Evolutionary conservation across 2,113 vertebrate genomes (phyloP).

Genomic region (Willisornis vidua): DNA sequence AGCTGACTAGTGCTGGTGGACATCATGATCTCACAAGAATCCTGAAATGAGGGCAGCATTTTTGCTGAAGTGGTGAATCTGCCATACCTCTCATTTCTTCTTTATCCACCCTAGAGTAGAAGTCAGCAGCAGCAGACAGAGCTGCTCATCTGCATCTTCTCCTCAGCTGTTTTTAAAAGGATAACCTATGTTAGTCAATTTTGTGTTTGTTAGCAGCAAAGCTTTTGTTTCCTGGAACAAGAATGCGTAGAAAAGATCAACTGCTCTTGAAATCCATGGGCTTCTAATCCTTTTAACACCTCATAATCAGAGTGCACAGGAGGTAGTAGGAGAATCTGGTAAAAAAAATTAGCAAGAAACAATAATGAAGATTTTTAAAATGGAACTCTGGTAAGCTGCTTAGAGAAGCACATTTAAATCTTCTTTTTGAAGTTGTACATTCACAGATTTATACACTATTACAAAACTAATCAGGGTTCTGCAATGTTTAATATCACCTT

Average conservation of each 20-base stretch:
- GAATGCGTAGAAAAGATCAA: background rate
- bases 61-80: background rate
- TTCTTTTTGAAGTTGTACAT: conserved; percentile 47
- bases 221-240: background rate
- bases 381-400: conserved; percentile 43
- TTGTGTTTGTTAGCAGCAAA: background rate
- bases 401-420: conserved; percentile 36
- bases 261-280: background rate
- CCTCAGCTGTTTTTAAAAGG: background rate
- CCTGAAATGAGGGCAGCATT: background rate
- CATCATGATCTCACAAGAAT: background rate
- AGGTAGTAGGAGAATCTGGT: background rate
- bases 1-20: background rate
- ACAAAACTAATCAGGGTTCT: conserved; percentile 45
- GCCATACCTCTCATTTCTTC: background rate
- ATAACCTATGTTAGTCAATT: background rate
- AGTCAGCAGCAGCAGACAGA: background rate
- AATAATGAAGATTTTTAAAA: conserved; percentile 21
- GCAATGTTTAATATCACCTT: conserved; percentile 24
- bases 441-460: conserved; percentile 18
- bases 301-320: background rate
- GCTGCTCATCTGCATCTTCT: background rate
- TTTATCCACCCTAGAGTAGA: background rate
- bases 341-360: conserved; percentile 55
- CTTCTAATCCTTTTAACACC: conserved; percentile 35